Conservation (phyloP, 2,888 invertebrate species). For the Sesia bembeciformis region DNA sequence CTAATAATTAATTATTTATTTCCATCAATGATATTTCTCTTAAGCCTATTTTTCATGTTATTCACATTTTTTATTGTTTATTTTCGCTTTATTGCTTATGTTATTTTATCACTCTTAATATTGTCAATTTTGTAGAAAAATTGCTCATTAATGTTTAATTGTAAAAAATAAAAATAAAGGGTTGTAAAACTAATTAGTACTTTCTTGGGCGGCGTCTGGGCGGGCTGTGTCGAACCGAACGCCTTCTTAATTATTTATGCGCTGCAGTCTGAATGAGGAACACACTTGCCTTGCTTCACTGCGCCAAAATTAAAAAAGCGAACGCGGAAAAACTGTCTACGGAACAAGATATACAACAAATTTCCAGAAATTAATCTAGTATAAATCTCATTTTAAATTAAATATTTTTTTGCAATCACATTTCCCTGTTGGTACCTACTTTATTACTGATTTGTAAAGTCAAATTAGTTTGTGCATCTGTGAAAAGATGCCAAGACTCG, state of each 20-base stretch:
- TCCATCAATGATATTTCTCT: too few relatives aligned
- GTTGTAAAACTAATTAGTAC: constrained; percentile 46
- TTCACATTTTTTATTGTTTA: too few relatives aligned
- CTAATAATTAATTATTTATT: too few relatives aligned
- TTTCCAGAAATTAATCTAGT: too few relatives aligned
- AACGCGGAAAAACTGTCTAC: not conserved
- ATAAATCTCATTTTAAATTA: too few relatives aligned
- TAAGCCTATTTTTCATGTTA: too few relatives aligned
- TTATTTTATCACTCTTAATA: too few relatives aligned
- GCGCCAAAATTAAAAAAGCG: constrained; percentile 38
- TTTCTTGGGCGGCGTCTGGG: constrained; percentile 30
- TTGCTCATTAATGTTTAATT: too few relatives aligned
- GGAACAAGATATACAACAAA: too few relatives aligned
- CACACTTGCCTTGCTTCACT: constrained; percentile 38
- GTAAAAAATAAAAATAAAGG: constrained; percentile 13
- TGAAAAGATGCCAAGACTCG: constrained; percentile 30
- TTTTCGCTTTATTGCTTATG: too few relatives aligned
- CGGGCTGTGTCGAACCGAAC: constrained; percentile 50
- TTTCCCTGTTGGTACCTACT: constrained; percentile 2
- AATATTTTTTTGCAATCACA: too few relatives aligned
- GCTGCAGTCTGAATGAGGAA: constrained; percentile 56
- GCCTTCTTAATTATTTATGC: constrained; percentile 61
- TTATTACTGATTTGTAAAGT: constrained; percentile 20
- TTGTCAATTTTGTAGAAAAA: too few relatives aligned
- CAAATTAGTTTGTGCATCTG: constrained; percentile 36